Base-by-base conservation (phyloP, 2,797 vertebrate species). In the Mormyrus proboscirostris region DNA sequence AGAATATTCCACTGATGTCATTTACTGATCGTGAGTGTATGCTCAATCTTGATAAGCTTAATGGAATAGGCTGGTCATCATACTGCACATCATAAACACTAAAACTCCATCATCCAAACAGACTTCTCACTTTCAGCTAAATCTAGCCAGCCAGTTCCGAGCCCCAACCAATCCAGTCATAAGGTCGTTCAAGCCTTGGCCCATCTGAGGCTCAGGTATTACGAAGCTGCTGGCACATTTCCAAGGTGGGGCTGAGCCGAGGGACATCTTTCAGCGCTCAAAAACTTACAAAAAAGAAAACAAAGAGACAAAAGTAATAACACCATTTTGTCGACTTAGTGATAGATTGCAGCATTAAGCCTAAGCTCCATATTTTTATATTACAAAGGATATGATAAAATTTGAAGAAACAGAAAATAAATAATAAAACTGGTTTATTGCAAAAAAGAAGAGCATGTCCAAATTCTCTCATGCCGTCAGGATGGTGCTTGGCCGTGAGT, bases 301-400 rank as follows among this genome's bases (percentile, higher is more conserved):
- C 29, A 38, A 76, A 22, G 69, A 7, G 33, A 41, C 29, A 38
- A 76, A 76, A 16, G 69, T 8, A 76, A 76, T 76, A 76, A 76
- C 69, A 41, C 69, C 33, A 6, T 76, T 76, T 76, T 41, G 33
- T 76, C 69, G 50, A 86, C 50, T 25, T 76, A 5, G 69, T 76
- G 69, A 76, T 76, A 76, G 53, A 38, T 57, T 57, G 86, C 55
- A 57, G 51, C 86, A 62, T 87, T 87, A 87, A 87, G 53, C 29
- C 22, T 33, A 87, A 19, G 55, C 38, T 16, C 6, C 25, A 0
- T 44, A 33, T 47, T 38, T 57, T 87, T 87, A 76, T 76, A 76
- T 76, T 76, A 44, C 69, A 7, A 38, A 76, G 69, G 69, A 76
- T 76, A 76, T 59, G 55, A 87, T 14, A 33, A 87, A n/a, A 19